A percentile compares a stretch with the other conserved stretches of the same genome.
Evolutionary conservation across 2,888 invertebrate genomes (phyloP).

Genomic region (Sepioteuthis lessoniana): DNA sequence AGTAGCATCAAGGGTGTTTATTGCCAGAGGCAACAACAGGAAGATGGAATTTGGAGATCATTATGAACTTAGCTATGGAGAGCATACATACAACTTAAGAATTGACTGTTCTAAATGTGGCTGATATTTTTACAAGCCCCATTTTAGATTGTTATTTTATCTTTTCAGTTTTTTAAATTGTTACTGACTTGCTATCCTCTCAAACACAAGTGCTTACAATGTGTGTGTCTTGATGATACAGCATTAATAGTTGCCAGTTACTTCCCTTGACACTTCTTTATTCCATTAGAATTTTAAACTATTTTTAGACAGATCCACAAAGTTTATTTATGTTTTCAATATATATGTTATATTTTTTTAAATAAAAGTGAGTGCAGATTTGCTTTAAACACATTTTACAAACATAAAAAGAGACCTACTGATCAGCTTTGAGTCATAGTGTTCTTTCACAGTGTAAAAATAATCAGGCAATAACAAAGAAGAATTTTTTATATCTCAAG

Average conservation of each 20-base stretch:
- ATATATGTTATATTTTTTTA: no score
- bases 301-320: neutral
- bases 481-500: no score
- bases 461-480: no score
- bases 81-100: neutral
- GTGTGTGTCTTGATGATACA: neutral
- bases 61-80: neutral
- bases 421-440: neutral
- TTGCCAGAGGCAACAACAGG: neutral
- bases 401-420: neutral
- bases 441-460: no score
- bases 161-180: neutral
- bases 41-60: constrained; percentile 1
- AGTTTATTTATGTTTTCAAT: neutral
- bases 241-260: neutral
- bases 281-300: neutral
- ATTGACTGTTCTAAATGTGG: neutral
- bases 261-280: neutral
- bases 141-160: neutral
- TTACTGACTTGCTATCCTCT: neutral
- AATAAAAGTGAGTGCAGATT: neutral
- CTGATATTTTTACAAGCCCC: neutral
- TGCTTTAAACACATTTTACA: neutral
- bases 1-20: neutral
- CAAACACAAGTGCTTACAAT: neutral